These are phyloP conservation scores for Eucriotettix oculatus DNA, from an alignment of 2,888 invertebrate species.

Conservation along the genomic window DNA sequence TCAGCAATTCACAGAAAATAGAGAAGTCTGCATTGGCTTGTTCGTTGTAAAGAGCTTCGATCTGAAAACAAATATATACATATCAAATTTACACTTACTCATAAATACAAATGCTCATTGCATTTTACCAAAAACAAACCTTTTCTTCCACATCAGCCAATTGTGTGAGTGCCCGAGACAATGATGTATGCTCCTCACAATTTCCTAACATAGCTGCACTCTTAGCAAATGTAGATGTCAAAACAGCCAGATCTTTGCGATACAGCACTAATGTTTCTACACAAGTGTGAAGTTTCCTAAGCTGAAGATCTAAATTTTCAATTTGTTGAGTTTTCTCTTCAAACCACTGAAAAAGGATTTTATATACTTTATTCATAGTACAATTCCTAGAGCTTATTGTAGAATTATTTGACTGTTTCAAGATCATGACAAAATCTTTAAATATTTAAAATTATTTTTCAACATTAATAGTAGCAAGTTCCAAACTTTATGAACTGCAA, in stretches of 20 bases:
- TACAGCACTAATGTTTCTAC: slow-evolving; percentile 77
- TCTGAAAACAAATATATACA: slow-evolving; percentile 26
- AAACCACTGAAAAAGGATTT: slow-evolving; percentile 65
- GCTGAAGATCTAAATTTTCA: slow-evolving; percentile 75
- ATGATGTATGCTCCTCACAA: slow-evolving; percentile 81
- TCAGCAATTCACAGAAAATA: slow-evolving; percentile 82
- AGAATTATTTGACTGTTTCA: not conserved
- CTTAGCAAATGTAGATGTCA: slow-evolving; percentile 72
- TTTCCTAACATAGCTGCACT: slow-evolving; percentile 79
- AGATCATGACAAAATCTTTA: not conserved
- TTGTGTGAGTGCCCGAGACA: slow-evolving; percentile 78
- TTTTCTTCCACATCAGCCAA: slow-evolving; percentile 77
- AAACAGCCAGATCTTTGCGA: slow-evolving; percentile 62
- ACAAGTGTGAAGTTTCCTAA: slow-evolving; percentile 71
- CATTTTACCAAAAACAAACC: slow-evolving; percentile 22
- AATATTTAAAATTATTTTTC: no score
- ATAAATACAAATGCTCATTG: not conserved
- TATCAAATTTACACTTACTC: not conserved
- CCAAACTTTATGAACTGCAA: no score
- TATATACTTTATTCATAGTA: not conserved
- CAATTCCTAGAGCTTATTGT: not conserved
- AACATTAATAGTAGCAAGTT: no score
- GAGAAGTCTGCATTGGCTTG: slow-evolving; percentile 93
- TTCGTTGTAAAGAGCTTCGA: slow-evolving; percentile 73
- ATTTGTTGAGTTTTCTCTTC: slow-evolving; percentile 88